Evolutionary conservation across 2,113 vertebrate genomes (phyloP).

Genomic region (Cyprinodon brontotheroides): DNA sequence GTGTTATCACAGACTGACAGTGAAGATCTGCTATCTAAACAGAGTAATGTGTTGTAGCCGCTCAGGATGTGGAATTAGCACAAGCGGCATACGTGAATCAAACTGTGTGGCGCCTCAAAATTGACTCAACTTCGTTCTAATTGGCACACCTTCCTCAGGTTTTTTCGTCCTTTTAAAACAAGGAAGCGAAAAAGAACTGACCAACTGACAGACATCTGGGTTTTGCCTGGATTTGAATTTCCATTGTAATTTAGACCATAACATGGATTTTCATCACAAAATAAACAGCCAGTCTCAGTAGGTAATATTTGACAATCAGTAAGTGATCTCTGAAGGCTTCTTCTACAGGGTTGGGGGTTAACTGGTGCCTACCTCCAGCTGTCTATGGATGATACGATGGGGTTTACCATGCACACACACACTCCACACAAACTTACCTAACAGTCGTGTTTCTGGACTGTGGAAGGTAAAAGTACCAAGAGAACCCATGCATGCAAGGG

Average conservation of each 20-base stretch:
- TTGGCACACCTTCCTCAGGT: conserved; percentile 24
- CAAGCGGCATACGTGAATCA: conserved; percentile 48
- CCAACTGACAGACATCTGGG: neutral
- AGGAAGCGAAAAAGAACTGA: neutral
- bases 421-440: no score
- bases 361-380: no score
- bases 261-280: neutral
- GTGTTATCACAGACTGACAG: conserved; percentile 76
- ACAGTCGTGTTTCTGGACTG: no score
- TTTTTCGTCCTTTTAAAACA: neutral
- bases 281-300: neutral
- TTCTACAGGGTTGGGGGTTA: no score
- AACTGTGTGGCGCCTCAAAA: conserved; percentile 30
- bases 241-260: neutral
- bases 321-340: no score
- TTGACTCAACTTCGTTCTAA: conserved; percentile 48
- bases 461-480: no score
- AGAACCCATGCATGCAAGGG: no score
- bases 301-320: no score
- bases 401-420: no score
- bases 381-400: no score
- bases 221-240: neutral
- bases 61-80: conserved; percentile 44
- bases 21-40: conserved; percentile 72
- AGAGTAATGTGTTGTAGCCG: conserved; percentile 61